A percentile compares a stretch with the other conserved stretches of the same genome.
These are phyloP conservation scores for Hozukius guyotensis DNA, from an alignment of 2,797 vertebrate species.

Conservation along the genomic window DNA sequence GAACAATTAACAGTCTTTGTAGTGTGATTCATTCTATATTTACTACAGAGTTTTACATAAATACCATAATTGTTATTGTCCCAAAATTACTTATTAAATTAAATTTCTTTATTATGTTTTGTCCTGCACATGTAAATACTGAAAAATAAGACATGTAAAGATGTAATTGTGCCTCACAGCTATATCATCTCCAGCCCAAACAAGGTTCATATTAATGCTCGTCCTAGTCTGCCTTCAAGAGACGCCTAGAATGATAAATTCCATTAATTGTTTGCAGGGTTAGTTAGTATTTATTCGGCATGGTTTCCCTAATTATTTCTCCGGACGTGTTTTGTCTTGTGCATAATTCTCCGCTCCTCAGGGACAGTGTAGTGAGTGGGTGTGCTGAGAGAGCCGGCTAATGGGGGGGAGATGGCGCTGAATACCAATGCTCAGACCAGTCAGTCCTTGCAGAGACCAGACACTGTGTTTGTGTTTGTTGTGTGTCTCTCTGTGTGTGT, in stretches of 20 bases:
- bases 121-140: not conserved
- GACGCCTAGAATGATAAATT: constrained; percentile 60
- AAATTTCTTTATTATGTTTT: not conserved
- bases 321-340: constrained; percentile 76
- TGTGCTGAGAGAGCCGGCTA: constrained; percentile 69
- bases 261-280: constrained; percentile 70
- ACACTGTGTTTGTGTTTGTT: constrained; percentile 53
- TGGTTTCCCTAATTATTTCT: constrained; percentile 78
- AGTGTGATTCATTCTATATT: constrained; percentile 19
- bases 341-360: constrained; percentile 71
- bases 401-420: constrained; percentile 69
- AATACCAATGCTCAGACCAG: constrained; percentile 80
- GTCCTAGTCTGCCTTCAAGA: constrained; percentile 38
- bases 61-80: constrained; percentile 9
- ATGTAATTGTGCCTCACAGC: constrained; percentile 31
- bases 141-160: constrained; percentile 5
- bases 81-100: constrained; percentile 12
- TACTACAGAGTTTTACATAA: not conserved
- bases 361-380: constrained; percentile 66
- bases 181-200: constrained; percentile 10
- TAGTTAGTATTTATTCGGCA: constrained; percentile 74
- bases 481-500: constrained; percentile 10
- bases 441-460: constrained; percentile 60
- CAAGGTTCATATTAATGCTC: constrained; percentile 37
- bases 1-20: constrained; percentile 18